Base-by-base conservation (phyloP, 2,113 vertebrate genomes). In the Clarias magur region DNA sequence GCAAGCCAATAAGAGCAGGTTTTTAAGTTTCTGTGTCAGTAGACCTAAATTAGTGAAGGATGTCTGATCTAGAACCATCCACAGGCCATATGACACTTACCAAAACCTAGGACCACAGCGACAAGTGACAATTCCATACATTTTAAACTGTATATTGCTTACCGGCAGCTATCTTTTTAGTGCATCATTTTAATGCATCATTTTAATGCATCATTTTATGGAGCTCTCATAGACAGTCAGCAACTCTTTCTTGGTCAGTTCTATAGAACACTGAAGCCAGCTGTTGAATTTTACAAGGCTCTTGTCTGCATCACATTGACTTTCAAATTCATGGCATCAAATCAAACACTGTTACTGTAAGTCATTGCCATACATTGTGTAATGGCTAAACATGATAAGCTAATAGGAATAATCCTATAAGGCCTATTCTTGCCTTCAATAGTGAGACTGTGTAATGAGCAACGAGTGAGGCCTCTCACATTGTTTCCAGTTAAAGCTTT, bases 21-120 rank as follows among this genome's bases (percentile, higher is more conserved):
- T 93, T 56, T 85, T 93, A 86, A 93, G 90, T 86, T 86, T 89
- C 87, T 92, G 92, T 13, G 92, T 89, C 59, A 92, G 83, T 76
- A 56, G n/a, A 89, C 92, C 85, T 25, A 93, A 88, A 67, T 85
- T 89, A 53, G 87, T 76, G 88, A 92, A 91, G 78, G 91, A 89
- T 38, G 82, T 76, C 15, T 67, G 88, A 72, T 92, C 90, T 59
- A 93, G 87, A 83, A 91, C 92, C 90, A 94, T 93, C 93, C 92
- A 93, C 59, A 90, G 88, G 42, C 91, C 91, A 79, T 34, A 34
- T 90, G 88, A 68, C 92, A 93, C 62, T 86, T 88, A 27, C 90
- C 92, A 83, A 92, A 91, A 21, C 92, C 93, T 94, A 82, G 15
- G 82, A n/a, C 9, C 67, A 88, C 16, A 54, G 60, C 56, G 48